A percentile compares a stretch with the other conserved stretches of the same genome.
Conservation (phyloP, 2,113 vertebrate species). For the Tychaedon coryphoeus region DNA sequence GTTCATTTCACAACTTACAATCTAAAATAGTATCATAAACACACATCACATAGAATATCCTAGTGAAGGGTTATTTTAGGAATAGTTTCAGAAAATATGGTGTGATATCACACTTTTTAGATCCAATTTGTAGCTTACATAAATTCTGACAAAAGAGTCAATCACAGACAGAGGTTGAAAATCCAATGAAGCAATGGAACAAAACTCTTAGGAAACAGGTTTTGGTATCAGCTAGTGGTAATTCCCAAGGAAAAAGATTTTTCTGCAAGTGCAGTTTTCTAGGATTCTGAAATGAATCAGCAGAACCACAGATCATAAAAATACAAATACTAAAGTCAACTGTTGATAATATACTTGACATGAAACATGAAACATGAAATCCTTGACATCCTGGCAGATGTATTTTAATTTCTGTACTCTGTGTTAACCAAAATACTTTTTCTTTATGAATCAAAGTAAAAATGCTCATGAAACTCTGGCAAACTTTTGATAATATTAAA, state of each 20-base stretch:
- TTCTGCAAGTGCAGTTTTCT: background rate
- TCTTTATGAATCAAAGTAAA: background rate
- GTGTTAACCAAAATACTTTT: background rate
- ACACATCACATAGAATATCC: background rate
- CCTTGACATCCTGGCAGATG: background rate
- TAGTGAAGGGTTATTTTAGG: conserved; percentile 5
- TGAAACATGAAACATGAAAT: background rate
- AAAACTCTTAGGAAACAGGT: background rate
- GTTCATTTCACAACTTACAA: background rate
- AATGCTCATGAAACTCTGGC: background rate
- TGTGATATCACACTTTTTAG: background rate
- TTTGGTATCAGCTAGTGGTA: background rate
- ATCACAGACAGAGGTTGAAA: background rate
- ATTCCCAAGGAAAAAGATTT: background rate
- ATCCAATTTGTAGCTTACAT: background rate
- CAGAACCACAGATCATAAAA: background rate
- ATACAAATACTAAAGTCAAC: background rate
- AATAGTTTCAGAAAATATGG: conserved; percentile 7
- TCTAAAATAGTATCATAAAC: background rate
- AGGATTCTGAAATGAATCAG: background rate
- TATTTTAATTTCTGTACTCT: background rate
- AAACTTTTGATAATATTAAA: background rate
- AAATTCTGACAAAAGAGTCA: background rate
- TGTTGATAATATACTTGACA: background rate
- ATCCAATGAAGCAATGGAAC: background rate